A percentile compares a stretch with the other conserved stretches of the same genome.
phyloP scores from a whole-genome alignment of 2,797 vertebrate genomes.

The Peromyscus attwateri region DNA sequence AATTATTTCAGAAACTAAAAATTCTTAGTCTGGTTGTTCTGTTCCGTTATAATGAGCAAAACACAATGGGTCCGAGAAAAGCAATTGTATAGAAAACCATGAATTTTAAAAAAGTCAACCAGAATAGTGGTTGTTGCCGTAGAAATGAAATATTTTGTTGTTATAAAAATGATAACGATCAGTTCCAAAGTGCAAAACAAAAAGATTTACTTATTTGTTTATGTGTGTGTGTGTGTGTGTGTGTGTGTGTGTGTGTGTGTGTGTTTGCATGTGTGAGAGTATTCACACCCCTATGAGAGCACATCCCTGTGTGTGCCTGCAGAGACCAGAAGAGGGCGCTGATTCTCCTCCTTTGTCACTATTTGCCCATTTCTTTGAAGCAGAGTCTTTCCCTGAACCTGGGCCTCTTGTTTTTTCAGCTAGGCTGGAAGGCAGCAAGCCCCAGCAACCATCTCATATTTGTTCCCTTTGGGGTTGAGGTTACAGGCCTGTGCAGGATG shows the following conservation, averaged over 20 bases:
- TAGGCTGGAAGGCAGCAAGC: neutral
- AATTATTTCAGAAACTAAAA: constrained; percentile 14
- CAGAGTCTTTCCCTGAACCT: neutral
- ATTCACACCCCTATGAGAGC: neutral
- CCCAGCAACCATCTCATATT: neutral
- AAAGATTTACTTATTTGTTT: neutral
- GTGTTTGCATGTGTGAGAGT: neutral
- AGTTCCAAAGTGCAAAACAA: neutral
- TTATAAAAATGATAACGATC: neutral
- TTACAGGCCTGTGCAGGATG: neutral
- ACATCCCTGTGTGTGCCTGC: neutral
- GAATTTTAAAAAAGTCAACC: constrained; percentile 1
- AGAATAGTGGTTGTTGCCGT: neutral
- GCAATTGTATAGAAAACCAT: neutral
- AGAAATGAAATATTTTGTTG: constrained; percentile 6
- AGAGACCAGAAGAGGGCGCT: neutral
- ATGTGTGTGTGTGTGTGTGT: too few relatives aligned
- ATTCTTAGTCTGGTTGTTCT: neutral
- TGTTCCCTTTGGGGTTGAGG: neutral
- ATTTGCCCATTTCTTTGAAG: neutral
- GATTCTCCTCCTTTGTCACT: neutral
- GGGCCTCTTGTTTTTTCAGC: neutral
- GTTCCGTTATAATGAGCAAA: constrained; percentile 26
- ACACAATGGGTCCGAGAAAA: neutral
- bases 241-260: neutral